Evolutionary conservation across 2,113 vertebrate species (phyloP), one percentile per base, ranked within the genome.

Genomic region (Silurus asotus): DNA sequence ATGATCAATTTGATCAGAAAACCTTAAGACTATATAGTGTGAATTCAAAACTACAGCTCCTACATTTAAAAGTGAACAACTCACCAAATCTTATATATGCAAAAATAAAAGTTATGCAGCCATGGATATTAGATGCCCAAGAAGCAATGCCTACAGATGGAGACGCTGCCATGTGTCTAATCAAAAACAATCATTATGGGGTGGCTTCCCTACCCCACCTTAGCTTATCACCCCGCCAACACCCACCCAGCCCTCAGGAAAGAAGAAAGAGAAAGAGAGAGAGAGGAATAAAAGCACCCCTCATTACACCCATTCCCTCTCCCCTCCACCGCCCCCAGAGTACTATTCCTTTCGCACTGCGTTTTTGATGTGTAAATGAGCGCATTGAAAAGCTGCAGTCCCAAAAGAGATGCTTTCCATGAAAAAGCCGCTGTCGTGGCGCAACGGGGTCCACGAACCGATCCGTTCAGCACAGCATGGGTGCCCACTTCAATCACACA

Each of bases 311-410:
- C 84, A 81, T 90, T 92, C 91, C 90, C 91, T 91, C 92, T 87
- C 79, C 77, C 91, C 92, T 75, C 70, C 90, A 85, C 89, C 53
- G 83, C 89, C 92, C 89, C 87, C 90, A 85, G 86, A 92, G 93
- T 92, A 92, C 94, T 94, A 94, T 94, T 94, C 94, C 93, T 94
- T 95, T 95, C 93, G 92, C 92, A 90, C 86, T 90, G 88, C 90
- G 93, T 94, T 95, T 95, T 94, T 95, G 94, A 95, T 95, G 95
- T 96, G 95, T 93, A 95, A 96, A 96, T 96, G 94, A 96, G 93
- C 25, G 20, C 81, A 95, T 95, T 96, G 94, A 94, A 94, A 95
- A 94, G 93, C 95, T 93, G 92, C 93, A 92, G 91, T 92, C 93
- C 92, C 93, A 94, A 89, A 95, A 94, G 93, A 94, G 93, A 93